phyloP scores from a whole-genome alignment of 2,797 vertebrate genomes.

The Rhinella marina region DNA sequence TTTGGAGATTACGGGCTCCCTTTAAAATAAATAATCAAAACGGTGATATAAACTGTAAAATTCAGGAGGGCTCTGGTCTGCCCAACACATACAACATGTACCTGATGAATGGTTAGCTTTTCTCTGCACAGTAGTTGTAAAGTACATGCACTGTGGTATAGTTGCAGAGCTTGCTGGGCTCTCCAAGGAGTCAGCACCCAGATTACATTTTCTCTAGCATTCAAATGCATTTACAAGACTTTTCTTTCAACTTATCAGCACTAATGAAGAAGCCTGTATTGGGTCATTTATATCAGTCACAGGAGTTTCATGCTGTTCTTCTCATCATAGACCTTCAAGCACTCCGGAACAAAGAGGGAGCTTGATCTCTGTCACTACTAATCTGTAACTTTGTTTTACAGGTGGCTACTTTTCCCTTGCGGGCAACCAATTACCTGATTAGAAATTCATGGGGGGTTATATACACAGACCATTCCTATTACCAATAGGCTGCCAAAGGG shows the following conservation, averaged over 20 bases:
- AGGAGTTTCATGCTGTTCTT: conserved; percentile 23
- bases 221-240: conserved; percentile 1
- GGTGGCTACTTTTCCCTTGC: conserved; percentile 24
- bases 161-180: background rate
- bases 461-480: conserved; percentile 14
- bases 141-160: background rate
- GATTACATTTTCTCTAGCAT: conserved; percentile 1
- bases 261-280: conserved; percentile 23
- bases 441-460: conserved; percentile 22
- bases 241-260: background rate
- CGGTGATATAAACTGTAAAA: no score
- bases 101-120: background rate
- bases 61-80: background rate
- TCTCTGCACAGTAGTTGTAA: background rate
- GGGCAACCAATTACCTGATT: conserved; percentile 1
- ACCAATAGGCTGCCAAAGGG: conserved; percentile 17
- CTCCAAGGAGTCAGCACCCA: conserved; percentile 7
- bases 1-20: no score
- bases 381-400: conserved; percentile 42
- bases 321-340: conserved; percentile 15
- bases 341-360: conserved; percentile 14
- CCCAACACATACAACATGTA: background rate
- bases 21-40: no score
- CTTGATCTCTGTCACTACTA: conserved; percentile 38
- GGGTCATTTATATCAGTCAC: conserved; percentile 21